phyloP scores from a whole-genome alignment of 2,888 invertebrate species.

The Hydrotaea cyrtoneurina region DNA sequence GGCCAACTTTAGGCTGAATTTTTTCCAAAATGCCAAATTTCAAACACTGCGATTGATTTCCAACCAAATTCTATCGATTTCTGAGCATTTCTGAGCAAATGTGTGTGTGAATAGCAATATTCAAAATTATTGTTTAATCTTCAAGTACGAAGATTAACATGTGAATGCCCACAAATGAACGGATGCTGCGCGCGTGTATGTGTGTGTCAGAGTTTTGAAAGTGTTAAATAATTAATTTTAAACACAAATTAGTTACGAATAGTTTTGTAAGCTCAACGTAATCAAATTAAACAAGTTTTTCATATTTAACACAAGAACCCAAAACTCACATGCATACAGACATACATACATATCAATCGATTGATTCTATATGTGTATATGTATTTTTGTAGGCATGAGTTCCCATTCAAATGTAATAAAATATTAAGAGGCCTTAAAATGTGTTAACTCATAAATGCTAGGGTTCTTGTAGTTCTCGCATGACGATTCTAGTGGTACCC shows the following conservation, averaged over 20 bases:
- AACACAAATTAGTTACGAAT: constrained; percentile 14
- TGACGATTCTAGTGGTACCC: too few relatives aligned
- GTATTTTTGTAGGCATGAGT: not conserved
- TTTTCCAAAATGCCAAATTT: not conserved
- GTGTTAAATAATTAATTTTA: constrained; percentile 42
- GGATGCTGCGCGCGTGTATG: not conserved
- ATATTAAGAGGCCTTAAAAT: not conserved
- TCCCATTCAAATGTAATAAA: not conserved
- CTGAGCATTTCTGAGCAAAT: not conserved
- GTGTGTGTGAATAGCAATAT: not conserved
- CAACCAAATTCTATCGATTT: not conserved
- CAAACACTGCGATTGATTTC: not conserved
- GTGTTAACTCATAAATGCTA: constrained; percentile 2
- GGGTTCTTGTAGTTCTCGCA: not conserved
- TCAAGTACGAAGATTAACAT: too few relatives aligned
- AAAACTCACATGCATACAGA: not conserved
- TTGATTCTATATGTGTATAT: not conserved
- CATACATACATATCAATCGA: not conserved
- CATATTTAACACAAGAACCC: constrained; percentile 18
- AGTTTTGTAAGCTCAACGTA: not conserved
- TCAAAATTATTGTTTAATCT: too few relatives aligned
- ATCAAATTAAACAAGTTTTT: constrained; percentile 20
- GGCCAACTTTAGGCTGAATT: too few relatives aligned
- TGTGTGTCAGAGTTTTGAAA: not conserved
- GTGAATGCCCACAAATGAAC: not conserved